Evolutionary conservation across 2,113 vertebrate genomes (phyloP), one percentile per base, ranked within the genome.

Genomic region (Rhinopomastus cyanomelas): DNA sequence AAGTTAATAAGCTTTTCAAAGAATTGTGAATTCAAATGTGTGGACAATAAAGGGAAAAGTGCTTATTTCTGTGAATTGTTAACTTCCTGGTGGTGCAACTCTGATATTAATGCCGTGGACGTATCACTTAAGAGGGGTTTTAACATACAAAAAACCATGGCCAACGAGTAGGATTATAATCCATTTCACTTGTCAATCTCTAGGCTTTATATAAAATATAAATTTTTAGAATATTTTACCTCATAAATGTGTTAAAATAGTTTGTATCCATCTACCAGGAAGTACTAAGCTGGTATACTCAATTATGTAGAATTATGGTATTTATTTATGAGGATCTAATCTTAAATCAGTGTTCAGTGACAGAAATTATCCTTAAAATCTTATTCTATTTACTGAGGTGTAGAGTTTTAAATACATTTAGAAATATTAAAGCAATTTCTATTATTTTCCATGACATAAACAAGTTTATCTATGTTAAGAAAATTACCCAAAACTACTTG

Each of bases 21-120:
- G 52, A 94, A 80, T 39, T 5, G 3, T 57, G 36, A 39, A 85
- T 92, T 83, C 72, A 64, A 87, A 51, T 52, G 25, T 49, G 39
- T 19, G 25, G 32, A 94, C 88, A 89, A 93, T 88, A 60, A 88
- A 75, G 34, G 88, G 80, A 94, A 94, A 88, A 61, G 67, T 49
- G 42, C 32, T 83, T 82, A 90, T 69, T 91, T 87, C 87, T 91
- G 82, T 94, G 89, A 90, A 88, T 79, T 92, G 85, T 91, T 87
- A 92, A 65, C 42, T 51, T 75, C 14, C 30, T 5, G 1, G 74
- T 64, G 48, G 59, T 74, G 88, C 60, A 1, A 2, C 29, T 92
- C 34, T 61, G 87, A 46, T 18, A 34, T 52, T 75, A 72, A 30
- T 65, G n/a, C 20, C 75, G 36, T 22, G 30, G 46, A 62, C 16